Evolutionary conservation across 2,113 vertebrate genomes (phyloP), one percentile per base, ranked within the genome.

Genomic region (Lepisosteus osseus): DNA sequence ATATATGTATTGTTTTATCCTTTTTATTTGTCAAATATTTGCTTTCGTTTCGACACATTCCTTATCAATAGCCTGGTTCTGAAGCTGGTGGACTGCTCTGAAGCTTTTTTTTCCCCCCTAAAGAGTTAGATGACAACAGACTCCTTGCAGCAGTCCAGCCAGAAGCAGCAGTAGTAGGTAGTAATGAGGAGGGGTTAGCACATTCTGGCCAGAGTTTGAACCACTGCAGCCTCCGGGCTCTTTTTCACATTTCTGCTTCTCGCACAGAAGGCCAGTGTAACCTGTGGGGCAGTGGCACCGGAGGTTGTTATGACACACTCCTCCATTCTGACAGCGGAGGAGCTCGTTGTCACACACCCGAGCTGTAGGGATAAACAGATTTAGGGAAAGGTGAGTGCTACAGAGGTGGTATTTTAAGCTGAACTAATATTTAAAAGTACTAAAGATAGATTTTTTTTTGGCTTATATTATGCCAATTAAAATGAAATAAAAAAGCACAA

Each of bases 291-390:
- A 99, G 84, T 82, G 91, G 86, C 97, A 99, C n/a, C 89, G 91
- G 80, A 92, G 76, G 45, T 96, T 95, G 90, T 94, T 94, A 85
- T 94, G 83, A 71, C 97, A 99, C 0, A 90, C 92, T 0, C 97
- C 97, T 12, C 96, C 97, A 3, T 99, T 99, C 90, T 98, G 96
- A 86, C 97, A 99, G 69, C 94, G 96, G 84, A 92, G 93, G 2
- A 99, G 91, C 14, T 98, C 95, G 0, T 99, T 95, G 92, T 99
- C 96, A 3, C 97, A 99, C 62, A 99, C 94, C 3, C 94, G 96
- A 42, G 95, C 97, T 99, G 94, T 72, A 79, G 85, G 83, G 78
- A 87, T 81, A 68, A 51, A 51, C 47, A 51, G 47, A 76, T 68
- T 66, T 71, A 79, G 70, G 68, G 61, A 29, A 78, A 54, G 55